A percentile compares a stretch with the other conserved stretches of the same genome.
phyloP scores from a whole-genome alignment of 2,113 vertebrate genomes.

The Sterrhoptilus dennistouni region DNA sequence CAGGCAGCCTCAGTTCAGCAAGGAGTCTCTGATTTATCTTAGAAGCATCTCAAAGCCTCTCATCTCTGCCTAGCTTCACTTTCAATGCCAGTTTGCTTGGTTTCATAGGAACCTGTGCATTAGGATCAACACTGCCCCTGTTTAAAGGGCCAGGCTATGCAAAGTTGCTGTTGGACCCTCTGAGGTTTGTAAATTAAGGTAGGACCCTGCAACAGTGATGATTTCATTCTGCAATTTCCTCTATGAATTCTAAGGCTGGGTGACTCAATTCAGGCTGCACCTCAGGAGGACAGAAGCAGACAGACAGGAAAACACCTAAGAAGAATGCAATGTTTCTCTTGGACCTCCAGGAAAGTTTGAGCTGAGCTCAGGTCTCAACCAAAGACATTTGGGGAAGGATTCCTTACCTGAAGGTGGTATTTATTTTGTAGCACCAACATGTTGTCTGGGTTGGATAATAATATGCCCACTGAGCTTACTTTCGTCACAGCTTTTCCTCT shows the following conservation, averaged over 20 bases:
- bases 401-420: neutral
- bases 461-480: neutral
- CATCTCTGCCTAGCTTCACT: neutral
- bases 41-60: neutral
- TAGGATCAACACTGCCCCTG: neutral
- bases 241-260: neutral
- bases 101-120: neutral
- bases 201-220: neutral
- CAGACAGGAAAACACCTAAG: slow-evolving; percentile 27
- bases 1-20: neutral
- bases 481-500: neutral
- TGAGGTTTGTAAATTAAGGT: neutral
- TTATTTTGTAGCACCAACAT: neutral
- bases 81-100: neutral
- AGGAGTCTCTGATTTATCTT: neutral
- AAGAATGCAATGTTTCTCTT: neutral
- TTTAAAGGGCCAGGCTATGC: neutral
- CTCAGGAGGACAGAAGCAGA: neutral
- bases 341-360: neutral
- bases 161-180: neutral
- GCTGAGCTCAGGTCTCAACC: neutral
- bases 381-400: neutral
- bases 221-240: neutral
- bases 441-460: neutral
- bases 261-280: neutral